These are phyloP conservation scores for Prionailurus bengalensis DNA, from an alignment of 2,113 vertebrate genomes.

Conservation along the genomic window DNA sequence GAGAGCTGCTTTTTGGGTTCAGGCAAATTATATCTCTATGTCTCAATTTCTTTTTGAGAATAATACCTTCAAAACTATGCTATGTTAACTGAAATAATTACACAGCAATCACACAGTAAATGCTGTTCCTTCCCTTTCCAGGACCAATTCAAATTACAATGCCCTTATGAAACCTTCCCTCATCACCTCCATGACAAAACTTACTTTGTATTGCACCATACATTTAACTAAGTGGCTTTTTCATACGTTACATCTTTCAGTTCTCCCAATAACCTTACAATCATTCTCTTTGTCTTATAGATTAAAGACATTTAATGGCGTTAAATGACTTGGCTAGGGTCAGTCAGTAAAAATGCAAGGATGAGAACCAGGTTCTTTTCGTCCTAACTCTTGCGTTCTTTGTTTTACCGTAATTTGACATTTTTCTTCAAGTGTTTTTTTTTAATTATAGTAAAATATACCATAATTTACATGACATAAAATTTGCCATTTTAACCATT, in stretches of 20 bases:
- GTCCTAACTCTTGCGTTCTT: background rate
- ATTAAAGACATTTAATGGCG: background rate
- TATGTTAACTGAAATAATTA: background rate
- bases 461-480: background rate
- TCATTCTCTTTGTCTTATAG: background rate
- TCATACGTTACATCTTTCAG: background rate
- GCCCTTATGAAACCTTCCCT: background rate
- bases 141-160: background rate
- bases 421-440: background rate
- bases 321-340: background rate
- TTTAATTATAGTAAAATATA: background rate
- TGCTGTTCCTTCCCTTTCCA: background rate
- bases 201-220: background rate
- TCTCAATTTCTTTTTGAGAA: background rate
- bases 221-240: background rate
- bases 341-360: background rate
- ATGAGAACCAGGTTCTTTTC: background rate
- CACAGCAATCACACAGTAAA: background rate
- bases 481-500: background rate
- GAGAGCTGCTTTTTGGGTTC: background rate
- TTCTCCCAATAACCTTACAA: background rate
- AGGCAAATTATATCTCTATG: slow-evolving; percentile 4
- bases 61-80: background rate
- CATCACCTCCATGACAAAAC: background rate
- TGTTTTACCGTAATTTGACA: background rate